Base-by-base conservation (phyloP, 2,113 vertebrate genomes). In the Lipophrys pholis region DNA sequence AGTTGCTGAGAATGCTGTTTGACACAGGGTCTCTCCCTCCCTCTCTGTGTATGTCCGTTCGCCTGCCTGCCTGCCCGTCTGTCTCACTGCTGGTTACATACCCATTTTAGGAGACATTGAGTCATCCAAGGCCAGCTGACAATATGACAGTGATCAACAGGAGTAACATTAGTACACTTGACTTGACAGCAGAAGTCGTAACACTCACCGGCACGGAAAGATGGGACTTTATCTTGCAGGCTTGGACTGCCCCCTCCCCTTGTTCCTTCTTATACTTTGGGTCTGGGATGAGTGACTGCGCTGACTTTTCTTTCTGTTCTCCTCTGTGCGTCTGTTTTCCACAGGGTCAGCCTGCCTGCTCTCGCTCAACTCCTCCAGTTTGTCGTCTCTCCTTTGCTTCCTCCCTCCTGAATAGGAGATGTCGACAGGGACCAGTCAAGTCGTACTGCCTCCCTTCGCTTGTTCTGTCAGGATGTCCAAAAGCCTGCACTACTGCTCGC, bases 1-100 rank as follows among this genome's bases (percentile, higher is more conserved):
- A 87, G 84, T 86, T 90, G 88, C 89, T 90, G 90, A 92, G 88
- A 89, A 83, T 69, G 87, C 89, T 63, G 75, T 89, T 88, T 89
- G 86, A 87, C 87, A 81, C 43, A 11, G 81, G 83, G 85, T 83
- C 73, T 74, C 81, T 53, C 67, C 77, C 76, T 46, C 60, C 36
- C 73, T 69, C 64, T 48, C 41, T 30, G 73, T 40, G 30, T 77
- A 59, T 59, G 51, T 59, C 14, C 73, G 54, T 58, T 42, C 55
- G 60, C 35, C 42, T 50, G 66, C 21, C 54, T 67, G 8, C 21
- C 70, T 56, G 40, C 6, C 48, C 46, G 16, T 48, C 41, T 70
- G 55, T 50, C 76, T 48, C 63, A 66, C 69, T 64, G 65, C 45
- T 55, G 73, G 81, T 82, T 81, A 80, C 81, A 81, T 84, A 80